phyloP scores from a whole-genome alignment of 2,113 vertebrate genomes.

The Dolichotis patagonum region DNA sequence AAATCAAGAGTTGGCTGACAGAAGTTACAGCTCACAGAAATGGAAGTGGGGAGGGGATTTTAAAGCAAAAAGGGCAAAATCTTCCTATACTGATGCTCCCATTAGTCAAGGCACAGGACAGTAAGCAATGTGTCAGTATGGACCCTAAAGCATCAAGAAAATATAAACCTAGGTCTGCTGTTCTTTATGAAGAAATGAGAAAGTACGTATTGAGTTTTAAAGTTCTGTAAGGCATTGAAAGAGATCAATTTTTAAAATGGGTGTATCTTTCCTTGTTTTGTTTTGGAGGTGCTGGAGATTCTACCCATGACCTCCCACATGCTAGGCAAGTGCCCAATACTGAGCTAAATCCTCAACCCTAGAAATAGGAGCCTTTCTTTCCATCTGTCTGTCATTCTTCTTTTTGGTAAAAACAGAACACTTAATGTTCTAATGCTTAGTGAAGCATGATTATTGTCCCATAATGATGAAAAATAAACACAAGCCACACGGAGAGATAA shows the following conservation, averaged over 20 bases:
- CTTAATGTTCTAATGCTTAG: conserved; percentile 59
- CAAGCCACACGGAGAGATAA: neutral
- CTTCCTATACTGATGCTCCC: neutral
- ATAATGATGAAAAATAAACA: conserved; percentile 47
- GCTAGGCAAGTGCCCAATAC: neutral
- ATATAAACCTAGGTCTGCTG: conserved; percentile 1
- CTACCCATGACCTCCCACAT: neutral
- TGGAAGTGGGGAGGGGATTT: neutral
- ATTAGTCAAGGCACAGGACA: neutral
- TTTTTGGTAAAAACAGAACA: conserved; percentile 35
- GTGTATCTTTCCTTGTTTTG: neutral
- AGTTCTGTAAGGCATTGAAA: neutral
- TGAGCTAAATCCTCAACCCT: neutral
- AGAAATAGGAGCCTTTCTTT: neutral
- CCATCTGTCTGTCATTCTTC: neutral
- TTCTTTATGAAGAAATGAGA: conserved; percentile 25
- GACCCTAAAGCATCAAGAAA: neutral
- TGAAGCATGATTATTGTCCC: conserved; percentile 39
- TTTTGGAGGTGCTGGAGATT: neutral
- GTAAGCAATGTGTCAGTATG: conserved; percentile 26
- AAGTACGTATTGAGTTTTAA: neutral
- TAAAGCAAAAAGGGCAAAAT: neutral
- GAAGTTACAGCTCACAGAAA: neutral
- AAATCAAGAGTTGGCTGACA: neutral
- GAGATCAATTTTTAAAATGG: neutral